Evolutionary conservation across 2,888 invertebrate species (phyloP), one percentile per base, ranked within the genome.

Genomic region (Noctua pronuba): DNA sequence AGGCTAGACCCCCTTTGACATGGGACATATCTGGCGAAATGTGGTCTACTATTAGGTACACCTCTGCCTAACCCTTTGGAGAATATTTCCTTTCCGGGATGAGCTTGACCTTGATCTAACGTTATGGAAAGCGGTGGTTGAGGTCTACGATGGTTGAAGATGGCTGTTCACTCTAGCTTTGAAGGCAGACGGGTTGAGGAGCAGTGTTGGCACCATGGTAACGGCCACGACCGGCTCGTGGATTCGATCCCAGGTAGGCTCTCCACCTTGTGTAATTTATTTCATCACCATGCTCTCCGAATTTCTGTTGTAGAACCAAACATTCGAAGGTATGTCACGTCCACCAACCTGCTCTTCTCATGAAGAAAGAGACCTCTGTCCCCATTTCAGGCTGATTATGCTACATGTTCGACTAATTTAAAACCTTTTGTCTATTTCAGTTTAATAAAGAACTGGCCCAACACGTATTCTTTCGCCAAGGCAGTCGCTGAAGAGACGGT

Each of bases 381-480:
- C 55, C n/a, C 1, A 55, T 55, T 1, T 13, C n/a, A 55, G n/a
- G 13, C 55, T n/a, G 5, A 55, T n/a, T 7, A 28, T 28, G 16
- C 18, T 18, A 31, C 31, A 31, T 18, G 31, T 8, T 28, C 18
- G 16, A 31, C 60, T 31, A 21, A 60, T 31, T 31, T 10, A 31
- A 28, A 58, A 28, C 28, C 16, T 58, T 28, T 18, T 58, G 21
- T 60, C 31, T 21, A 16, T 65, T 92, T 7, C 91, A 97, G 97
- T 86, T 91, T 98, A 28, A 93, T 98, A 1, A 97, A 97, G 41
- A 97, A 97, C n/a, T 97, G 98, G 80, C 99, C 99, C 1, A 99
- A 99, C 93, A 99, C 99, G 0, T 99, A 99, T 95, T 98, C 99
- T 0, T 98, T 98, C 93, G 98, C 98, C 46, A 99, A 99, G 95